Conservation (phyloP, 2,888 invertebrate species). For the Caenorhabditis wallacei region DNA sequence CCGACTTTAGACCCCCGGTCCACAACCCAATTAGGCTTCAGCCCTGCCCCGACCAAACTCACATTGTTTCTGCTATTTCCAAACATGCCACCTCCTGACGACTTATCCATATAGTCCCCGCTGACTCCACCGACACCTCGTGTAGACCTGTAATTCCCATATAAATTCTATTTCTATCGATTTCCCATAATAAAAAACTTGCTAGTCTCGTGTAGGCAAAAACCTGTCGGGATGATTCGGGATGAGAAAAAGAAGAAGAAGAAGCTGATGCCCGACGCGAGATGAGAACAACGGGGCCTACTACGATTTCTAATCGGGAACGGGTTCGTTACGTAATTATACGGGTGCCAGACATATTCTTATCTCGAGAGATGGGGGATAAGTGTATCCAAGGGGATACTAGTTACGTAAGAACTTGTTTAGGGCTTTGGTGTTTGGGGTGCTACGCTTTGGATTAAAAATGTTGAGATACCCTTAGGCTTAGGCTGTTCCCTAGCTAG, state of each 20-base stretch:
- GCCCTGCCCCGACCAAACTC: slow-evolving; percentile 10
- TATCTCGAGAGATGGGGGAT: slow-evolving; percentile 5
- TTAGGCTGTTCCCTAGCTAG: no score
- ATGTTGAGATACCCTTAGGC: no score
- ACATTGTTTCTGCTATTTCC: slow-evolving; percentile 76
- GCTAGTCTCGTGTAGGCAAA: slow-evolving; percentile 27
- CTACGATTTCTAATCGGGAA: slow-evolving; percentile 61
- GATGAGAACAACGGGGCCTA: no score
- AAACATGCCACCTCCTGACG: slow-evolving; percentile 70
- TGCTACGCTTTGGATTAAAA: no score
- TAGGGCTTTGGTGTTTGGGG: neutral
- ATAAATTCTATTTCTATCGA: neutral
- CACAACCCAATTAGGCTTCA: no score
- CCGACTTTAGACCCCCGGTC: no score
- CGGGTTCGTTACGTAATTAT: slow-evolving; percentile 70
- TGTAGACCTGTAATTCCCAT: slow-evolving; percentile 72
- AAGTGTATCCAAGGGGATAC: slow-evolving; percentile 11
- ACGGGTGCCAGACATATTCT: slow-evolving; percentile 42
- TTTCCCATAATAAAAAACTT: slow-evolving; percentile 33
- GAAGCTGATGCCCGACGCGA: no score
- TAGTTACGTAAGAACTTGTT: slow-evolving; percentile 52
- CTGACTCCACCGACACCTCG: slow-evolving; percentile 80
- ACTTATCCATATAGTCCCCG: slow-evolving; percentile 75
- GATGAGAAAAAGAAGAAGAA: neutral
- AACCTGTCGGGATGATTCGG: slow-evolving; percentile 22